Percentiles rank a stretch among this genome's conserved stretches.
Conservation (phyloP, 2,888 invertebrate genomes). For the Heterodera filipjevi region DNA sequence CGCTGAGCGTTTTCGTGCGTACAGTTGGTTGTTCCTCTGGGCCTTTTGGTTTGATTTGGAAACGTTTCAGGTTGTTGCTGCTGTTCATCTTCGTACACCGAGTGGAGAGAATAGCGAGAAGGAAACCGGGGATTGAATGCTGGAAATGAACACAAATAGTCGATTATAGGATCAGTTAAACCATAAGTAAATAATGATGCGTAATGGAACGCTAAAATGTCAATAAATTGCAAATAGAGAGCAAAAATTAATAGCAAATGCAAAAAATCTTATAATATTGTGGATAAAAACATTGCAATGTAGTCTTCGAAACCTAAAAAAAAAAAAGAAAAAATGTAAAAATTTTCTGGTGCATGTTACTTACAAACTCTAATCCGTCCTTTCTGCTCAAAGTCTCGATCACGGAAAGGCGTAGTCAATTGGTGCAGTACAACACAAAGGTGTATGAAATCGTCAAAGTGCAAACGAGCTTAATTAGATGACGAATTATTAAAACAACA, state of each 20-base stretch:
- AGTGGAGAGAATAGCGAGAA: neutral
- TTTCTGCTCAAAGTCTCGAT: conserved; percentile 76
- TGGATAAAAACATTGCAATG: conserved; percentile 79
- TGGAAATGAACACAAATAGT: neutral
- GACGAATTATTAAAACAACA: no score
- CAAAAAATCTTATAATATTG: neutral
- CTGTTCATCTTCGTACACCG: neutral
- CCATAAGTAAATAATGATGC: neutral
- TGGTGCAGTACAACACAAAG: conserved; percentile 60
- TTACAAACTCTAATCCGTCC: conserved; percentile 73
- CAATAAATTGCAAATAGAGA: neutral
- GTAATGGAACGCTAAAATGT: neutral
- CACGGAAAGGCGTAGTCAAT: conserved; percentile 78
- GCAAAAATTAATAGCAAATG: neutral
- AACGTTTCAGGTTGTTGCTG: neutral
- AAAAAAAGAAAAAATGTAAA: neutral
- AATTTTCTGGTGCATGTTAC: neutral
- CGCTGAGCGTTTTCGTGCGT: neutral
- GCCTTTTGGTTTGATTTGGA: neutral
- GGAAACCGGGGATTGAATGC: no score
- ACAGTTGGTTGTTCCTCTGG: neutral
- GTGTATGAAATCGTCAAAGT: conserved; percentile 79
- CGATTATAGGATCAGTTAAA: neutral
- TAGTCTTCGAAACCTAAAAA: conserved; percentile 81
- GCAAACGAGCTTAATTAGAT: neutral